Evolutionary conservation across 2,888 invertebrate genomes (phyloP).

Genomic region (Maniola hyperantus): DNA sequence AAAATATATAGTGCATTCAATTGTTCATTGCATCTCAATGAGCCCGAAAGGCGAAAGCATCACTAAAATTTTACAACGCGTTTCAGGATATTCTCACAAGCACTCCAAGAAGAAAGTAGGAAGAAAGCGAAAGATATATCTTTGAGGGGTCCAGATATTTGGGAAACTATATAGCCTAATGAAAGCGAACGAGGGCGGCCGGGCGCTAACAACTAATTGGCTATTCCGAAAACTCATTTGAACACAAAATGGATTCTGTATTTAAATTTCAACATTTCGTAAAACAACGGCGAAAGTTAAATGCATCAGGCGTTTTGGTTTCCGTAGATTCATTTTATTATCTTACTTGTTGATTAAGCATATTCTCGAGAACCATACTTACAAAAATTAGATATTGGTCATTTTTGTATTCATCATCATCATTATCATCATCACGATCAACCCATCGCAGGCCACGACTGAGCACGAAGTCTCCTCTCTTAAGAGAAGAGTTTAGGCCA

Average conservation of each 20-base stretch:
- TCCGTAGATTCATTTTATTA: conserved; percentile 48
- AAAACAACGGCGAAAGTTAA: conserved; percentile 78
- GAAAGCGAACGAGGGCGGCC: conserved; percentile 81
- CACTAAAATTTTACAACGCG: conserved; percentile 73
- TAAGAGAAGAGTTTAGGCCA: too few species aligned
- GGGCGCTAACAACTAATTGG: conserved; percentile 83
- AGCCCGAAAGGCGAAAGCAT: conserved; percentile 68
- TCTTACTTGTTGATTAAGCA: conserved; percentile 28
- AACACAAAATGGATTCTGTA: conserved; percentile 82
- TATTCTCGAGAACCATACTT: neutral
- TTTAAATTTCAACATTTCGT: conserved; percentile 81
- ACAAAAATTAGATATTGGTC: neutral
- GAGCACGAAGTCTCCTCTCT: too few species aligned
- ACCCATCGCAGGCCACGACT: too few species aligned
- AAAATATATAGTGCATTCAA: neutral
- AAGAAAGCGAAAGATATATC: conserved; percentile 77
- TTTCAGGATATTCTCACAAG: conserved; percentile 60
- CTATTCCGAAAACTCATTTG: conserved; percentile 83
- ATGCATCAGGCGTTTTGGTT: conserved; percentile 69
- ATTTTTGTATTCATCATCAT: neutral
- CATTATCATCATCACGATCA: too few species aligned
- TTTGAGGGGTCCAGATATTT: conserved; percentile 78
- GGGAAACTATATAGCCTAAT: conserved; percentile 82
- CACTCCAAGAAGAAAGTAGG: conserved; percentile 74
- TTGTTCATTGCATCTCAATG: neutral